phyloP scores from a whole-genome alignment of 2,797 vertebrate species.

The Oceanodroma leucorhoa region DNA sequence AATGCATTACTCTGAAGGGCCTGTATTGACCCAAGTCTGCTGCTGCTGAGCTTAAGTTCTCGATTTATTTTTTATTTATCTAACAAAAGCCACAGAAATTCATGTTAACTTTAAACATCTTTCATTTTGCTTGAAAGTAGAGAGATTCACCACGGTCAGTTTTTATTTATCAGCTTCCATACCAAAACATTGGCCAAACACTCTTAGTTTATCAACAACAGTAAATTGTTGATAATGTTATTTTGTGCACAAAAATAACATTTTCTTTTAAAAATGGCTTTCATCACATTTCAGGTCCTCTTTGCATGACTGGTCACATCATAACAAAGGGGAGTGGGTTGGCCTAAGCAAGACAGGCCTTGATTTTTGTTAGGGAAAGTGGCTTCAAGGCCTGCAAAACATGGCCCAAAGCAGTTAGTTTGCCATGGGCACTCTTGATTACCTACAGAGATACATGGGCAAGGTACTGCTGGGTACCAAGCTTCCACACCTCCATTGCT shows the following conservation, averaged over 20 bases:
- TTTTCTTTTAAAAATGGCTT: neutral
- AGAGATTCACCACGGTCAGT: neutral
- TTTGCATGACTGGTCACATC: neutral
- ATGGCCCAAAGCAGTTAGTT: neutral
- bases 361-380: neutral
- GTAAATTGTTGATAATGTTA: neutral
- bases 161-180: neutral
- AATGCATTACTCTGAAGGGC: neutral
- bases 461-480: neutral
- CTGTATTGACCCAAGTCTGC: neutral
- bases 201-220: neutral
- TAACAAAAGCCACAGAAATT: neutral
- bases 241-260: neutral
- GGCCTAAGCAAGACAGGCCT: neutral
- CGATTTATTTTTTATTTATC: neutral
- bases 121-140: neutral
- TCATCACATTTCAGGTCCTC: neutral
- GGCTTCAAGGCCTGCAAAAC: neutral
- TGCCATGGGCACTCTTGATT: neutral
- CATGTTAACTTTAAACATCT: neutral
- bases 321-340: neutral
- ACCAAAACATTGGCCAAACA: neutral
- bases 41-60: neutral
- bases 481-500: neutral
- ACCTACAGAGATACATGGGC: neutral